Evolutionary conservation across 1,140 invertebrate genomes (phyloP).

Genomic region (Macrostomum lignano): DNA sequence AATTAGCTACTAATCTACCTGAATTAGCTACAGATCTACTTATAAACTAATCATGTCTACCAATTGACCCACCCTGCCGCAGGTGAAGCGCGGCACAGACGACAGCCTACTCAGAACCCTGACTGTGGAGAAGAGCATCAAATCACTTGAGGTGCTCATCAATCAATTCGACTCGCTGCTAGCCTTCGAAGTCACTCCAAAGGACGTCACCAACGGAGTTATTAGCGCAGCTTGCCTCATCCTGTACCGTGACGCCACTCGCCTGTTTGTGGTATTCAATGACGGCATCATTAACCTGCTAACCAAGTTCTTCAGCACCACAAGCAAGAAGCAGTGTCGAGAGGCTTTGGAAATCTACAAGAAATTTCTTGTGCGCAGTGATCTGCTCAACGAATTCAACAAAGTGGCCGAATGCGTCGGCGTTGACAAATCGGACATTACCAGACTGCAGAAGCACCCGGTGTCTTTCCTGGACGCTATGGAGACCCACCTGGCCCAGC

Average conservation of each 20-base stretch:
- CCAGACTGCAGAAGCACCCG: not conserved
- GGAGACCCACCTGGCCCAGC: slow-evolving; percentile 63
- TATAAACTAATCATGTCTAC: too few relatives aligned
- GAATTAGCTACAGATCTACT: too few relatives aligned
- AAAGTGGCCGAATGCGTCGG: slow-evolving; percentile 50
- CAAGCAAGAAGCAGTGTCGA: slow-evolving; percentile 87
- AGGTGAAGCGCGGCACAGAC: too few relatives aligned
- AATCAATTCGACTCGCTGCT: slow-evolving; percentile 70
- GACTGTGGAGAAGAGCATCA: too few relatives aligned
- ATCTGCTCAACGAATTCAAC: slow-evolving; percentile 84
- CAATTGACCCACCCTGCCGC: too few relatives aligned
- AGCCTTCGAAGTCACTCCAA: slow-evolving; percentile 78
- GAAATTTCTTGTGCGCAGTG: slow-evolving; percentile 91
- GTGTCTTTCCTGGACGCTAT: slow-evolving; percentile 52
- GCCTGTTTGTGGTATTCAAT: slow-evolving; percentile 95
- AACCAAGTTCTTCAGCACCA: slow-evolving; percentile 40
- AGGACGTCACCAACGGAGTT: slow-evolving; percentile 85
- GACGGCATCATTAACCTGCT: slow-evolving; percentile 96
- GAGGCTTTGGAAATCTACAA: slow-evolving; percentile 95
- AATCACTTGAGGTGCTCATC: slow-evolving; percentile 77
- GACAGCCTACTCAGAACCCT: too few relatives aligned
- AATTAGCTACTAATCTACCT: too few relatives aligned
- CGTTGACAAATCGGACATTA: not conserved
- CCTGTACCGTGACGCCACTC: slow-evolving; percentile 84
- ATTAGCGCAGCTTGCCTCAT: slow-evolving; percentile 96